Base-by-base conservation (phyloP, 1,140 invertebrate species). In the Amphibalanus amphitrite region DNA sequence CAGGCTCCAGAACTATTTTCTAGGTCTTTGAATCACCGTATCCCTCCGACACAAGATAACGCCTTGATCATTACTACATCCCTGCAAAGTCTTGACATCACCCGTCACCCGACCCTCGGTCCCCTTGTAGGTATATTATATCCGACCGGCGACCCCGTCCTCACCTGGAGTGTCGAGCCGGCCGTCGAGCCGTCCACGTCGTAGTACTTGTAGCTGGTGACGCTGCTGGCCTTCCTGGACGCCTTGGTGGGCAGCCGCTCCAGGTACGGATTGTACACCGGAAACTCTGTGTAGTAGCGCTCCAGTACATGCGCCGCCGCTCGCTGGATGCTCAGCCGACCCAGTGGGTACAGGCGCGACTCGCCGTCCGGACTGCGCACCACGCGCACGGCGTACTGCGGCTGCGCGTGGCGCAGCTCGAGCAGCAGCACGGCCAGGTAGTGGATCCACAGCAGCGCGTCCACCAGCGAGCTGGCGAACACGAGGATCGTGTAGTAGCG, bases 251-350 rank as follows among this genome's bases (percentile, higher is more conserved):
- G 87, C 38, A 92, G 92, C 74, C 94, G 84, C 79, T 97, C 93
- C 74, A 98, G 83, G 78, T 97, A 97, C 0, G 94, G 95, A 82
- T 98, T 98, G 77, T 96, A 98, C 72, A 95, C 92, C 0, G 91
- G 87, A 81, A 99, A 98, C 78, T 97, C 93, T 0, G 90, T 90
- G 76, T 98, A 98, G 80, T 99, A 99, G 72, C 89, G 89, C 80
- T 97, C 92, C 38, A 99, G 81, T 17, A 97, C 86, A 88, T 90
- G 94, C 0, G 95, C 89, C 0, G 96, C 94, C 3, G 95, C 93
- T 76, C 94, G 82, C 80, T 99, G 97, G 75, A 98, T 94, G 76
- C 92, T 94, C 71, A 98, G 82, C 77, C 95, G 89, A 0, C 95
- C 95, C 29, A 98, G 87, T 47, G 87, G 87, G 80, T 95, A 97